Base-by-base conservation (phyloP, 2,888 invertebrate species). In the Augiades crinisus region DNA sequence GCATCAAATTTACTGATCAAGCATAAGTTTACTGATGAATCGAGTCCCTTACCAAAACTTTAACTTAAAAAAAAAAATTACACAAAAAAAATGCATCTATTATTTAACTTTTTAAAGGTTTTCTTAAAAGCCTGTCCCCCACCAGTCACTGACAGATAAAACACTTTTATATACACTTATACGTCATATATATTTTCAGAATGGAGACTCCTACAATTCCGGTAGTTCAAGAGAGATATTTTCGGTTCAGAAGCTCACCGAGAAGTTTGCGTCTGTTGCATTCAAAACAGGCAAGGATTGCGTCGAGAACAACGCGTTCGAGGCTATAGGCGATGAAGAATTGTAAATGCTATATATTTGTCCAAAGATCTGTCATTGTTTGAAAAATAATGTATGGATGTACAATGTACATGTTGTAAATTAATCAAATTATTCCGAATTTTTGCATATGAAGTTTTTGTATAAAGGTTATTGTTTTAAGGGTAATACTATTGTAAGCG, bases 321-420 rank as follows among this genome's bases (percentile, higher is more conserved):
- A 97, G 80, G 97, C 96, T 43, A 98, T 99, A 62, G 97, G 98
- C 2, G 98, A 99, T 73, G 98, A 98, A 67, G 98, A 98, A 84
- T 90, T 96, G 67, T 96, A 92, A 91, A 53, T 43, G 19, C 6
- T 40, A 12, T 5, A 30, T 47, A 36, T 55, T 38, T 54, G 55
- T 61, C 64, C 60, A 67, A 64, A 62, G 60, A 63, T 53, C 43
- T 47, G 57, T 55, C 40, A 44, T 57, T 55, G 58, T 55, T 56
- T 55, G 44, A 55, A 59, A 57, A 57, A 55, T 57, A 52, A 34
- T 47, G 50, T 50, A 30, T 13, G 45, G 51, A 47, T 12, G 21
- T 40, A 24, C n/a, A 40, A n/a, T 56, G 52, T 57, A 54, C 40
- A 58, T 50, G 34, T 40, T 24, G 41, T 43, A 55, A 47, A 55